Conservation (phyloP, 2,888 invertebrate species). For the Rapana venosa region DNA sequence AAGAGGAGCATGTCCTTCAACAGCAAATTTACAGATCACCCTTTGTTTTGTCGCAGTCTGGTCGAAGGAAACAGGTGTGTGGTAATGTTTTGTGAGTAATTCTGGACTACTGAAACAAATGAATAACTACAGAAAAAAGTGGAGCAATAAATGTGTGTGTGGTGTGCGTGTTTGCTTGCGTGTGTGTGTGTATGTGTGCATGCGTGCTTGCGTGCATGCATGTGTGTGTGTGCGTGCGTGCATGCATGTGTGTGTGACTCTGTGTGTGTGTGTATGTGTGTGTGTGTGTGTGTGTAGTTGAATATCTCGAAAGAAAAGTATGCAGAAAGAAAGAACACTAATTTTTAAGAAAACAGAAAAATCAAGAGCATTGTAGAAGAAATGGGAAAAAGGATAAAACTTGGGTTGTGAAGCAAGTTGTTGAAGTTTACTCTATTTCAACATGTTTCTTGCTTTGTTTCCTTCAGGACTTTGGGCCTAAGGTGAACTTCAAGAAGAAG, state of each 20-base stretch:
- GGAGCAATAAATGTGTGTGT: not conserved
- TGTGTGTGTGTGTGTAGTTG: not conserved
- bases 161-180: not conserved
- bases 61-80: constrained; percentile 91
- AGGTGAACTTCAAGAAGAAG: constrained; percentile 97
- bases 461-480: constrained; percentile 94
- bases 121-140: no score
- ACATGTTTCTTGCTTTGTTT: not conserved
- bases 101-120: not conserved
- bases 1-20: constrained; percentile 84
- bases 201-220: not conserved
- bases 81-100: not conserved
- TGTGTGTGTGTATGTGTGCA: not conserved
- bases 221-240: not conserved
- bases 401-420: no score
- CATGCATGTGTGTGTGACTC: not conserved
- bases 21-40: constrained; percentile 86
- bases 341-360: no score
- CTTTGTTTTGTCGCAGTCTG: constrained; percentile 96
- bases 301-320: not conserved
- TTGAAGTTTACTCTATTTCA: no score
- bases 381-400: no score
- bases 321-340: no score
- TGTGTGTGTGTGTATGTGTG: not conserved
- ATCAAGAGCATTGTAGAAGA: no score